Conservation (phyloP, 2,888 invertebrate species). For the Abrostola triplasia region DNA sequence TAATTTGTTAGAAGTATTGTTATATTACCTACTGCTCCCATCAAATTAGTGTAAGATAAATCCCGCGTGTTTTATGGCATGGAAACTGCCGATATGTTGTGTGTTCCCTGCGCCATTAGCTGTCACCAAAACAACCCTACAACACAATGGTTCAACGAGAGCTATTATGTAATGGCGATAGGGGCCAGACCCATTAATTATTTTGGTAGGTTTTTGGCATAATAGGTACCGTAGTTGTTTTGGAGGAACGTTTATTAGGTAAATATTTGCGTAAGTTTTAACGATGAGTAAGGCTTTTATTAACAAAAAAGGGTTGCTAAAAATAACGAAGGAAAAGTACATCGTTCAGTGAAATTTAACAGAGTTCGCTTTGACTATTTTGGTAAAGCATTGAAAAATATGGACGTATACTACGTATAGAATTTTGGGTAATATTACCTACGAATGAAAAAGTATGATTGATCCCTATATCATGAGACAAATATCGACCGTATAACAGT, state of each 20-base stretch:
- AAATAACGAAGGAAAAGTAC: too few relatives aligned
- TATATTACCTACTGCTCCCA: background rate
- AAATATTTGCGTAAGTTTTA: too few relatives aligned
- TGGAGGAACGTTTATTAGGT: background rate
- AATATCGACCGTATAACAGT: too few relatives aligned
- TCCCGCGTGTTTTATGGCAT: constrained; percentile 66
- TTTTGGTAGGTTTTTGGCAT: background rate
- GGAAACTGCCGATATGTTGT: constrained; percentile 64
- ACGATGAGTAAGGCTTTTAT: too few relatives aligned
- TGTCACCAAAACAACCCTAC: constrained; percentile 36
- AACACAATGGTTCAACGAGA: constrained; percentile 28
- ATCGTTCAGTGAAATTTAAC: too few relatives aligned
- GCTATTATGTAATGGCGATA: constrained; percentile 24
- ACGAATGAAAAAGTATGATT: too few relatives aligned
- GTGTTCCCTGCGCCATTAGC: constrained; percentile 59
- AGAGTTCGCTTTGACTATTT: too few relatives aligned
- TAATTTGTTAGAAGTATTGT: background rate
- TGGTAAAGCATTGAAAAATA: too few relatives aligned
- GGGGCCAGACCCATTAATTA: constrained; percentile 18
- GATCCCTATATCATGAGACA: too few relatives aligned
- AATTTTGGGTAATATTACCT: too few relatives aligned
- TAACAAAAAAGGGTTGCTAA: too few relatives aligned
- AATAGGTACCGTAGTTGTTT: background rate
- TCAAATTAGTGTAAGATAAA: constrained; percentile 55
- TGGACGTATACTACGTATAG: too few relatives aligned